Conservation (phyloP, 2,797 vertebrate species). For the Columba guinea region DNA sequence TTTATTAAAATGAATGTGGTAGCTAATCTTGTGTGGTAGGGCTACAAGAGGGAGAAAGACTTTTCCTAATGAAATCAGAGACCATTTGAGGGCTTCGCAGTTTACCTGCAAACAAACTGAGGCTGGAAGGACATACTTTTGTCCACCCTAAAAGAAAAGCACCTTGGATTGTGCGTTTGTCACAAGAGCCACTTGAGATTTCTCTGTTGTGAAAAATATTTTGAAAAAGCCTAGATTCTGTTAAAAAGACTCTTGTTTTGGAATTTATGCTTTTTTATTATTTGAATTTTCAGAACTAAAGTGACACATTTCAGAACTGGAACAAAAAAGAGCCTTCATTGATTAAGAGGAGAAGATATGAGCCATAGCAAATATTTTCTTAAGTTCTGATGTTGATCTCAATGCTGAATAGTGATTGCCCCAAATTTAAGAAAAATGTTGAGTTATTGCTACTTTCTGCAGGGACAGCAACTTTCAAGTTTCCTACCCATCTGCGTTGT, state of each 20-base stretch:
- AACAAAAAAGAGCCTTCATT: background rate
- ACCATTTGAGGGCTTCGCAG: background rate
- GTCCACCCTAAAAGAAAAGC: background rate
- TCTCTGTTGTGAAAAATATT: background rate
- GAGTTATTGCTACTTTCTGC: background rate
- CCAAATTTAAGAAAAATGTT: background rate
- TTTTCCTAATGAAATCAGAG: background rate
- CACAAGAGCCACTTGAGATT: background rate
- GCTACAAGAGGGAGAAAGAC: background rate
- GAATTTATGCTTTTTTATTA: background rate
- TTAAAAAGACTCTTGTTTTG: background rate
- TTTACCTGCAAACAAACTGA: background rate
- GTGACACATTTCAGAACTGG: background rate
- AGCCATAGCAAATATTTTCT: background rate
- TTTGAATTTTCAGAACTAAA: background rate
- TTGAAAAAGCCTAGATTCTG: background rate
- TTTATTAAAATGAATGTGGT: background rate
- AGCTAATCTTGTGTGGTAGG: background rate
- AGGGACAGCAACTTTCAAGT: background rate
- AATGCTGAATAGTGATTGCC: background rate
- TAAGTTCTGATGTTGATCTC: background rate
- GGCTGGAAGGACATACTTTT: background rate
- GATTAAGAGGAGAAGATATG: background rate
- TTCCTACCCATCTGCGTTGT: background rate
- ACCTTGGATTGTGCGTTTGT: background rate